Percentiles rank a stretch among this genome's conserved stretches.
Conservation (phyloP, 2,113 vertebrate genomes). For the Chaenogobius annularis region DNA sequence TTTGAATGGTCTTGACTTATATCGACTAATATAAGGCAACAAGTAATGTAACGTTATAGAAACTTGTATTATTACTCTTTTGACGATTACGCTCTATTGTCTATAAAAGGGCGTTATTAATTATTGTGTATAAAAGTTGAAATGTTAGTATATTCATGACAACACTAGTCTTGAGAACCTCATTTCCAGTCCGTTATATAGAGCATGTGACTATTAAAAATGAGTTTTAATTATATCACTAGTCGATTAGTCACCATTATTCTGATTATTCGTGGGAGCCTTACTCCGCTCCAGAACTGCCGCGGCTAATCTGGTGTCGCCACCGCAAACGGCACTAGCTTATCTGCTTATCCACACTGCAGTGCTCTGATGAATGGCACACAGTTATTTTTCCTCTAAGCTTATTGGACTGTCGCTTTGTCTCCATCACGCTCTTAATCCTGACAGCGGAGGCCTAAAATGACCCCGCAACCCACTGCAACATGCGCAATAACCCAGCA, state of each 20-base stretch:
- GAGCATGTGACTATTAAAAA: too few species aligned
- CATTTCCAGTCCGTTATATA: too few species aligned
- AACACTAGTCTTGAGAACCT: too few species aligned
- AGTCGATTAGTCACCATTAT: not conserved
- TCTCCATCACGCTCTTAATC: conserved; percentile 32
- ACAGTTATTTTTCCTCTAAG: conserved; percentile 15
- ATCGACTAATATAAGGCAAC: too few species aligned
- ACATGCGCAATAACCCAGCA: not conserved
- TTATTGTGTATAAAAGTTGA: too few species aligned
- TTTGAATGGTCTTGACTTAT: too few species aligned
- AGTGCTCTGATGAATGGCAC: conserved; percentile 28
- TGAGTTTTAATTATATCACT: not conserved
- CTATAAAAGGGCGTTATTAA: too few species aligned
- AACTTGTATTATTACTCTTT: too few species aligned
- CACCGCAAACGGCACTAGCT: conserved; percentile 43
- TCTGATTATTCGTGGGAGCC: not conserved
- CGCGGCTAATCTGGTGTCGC: conserved; percentile 43
- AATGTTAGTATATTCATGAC: too few species aligned
- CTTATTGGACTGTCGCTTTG: conserved; percentile 21
- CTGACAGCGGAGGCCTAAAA: conserved; percentile 8
- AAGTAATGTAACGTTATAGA: too few species aligned
- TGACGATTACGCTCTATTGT: too few species aligned
- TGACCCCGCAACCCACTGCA: not conserved
- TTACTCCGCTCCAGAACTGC: conserved; percentile 25
- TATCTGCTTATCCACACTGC: conserved; percentile 48